A percentile compares a stretch with the other conserved stretches of the same genome.
phyloP scores from a whole-genome alignment of 2,797 vertebrate species.

The Gymnocypris eckloni region DNA sequence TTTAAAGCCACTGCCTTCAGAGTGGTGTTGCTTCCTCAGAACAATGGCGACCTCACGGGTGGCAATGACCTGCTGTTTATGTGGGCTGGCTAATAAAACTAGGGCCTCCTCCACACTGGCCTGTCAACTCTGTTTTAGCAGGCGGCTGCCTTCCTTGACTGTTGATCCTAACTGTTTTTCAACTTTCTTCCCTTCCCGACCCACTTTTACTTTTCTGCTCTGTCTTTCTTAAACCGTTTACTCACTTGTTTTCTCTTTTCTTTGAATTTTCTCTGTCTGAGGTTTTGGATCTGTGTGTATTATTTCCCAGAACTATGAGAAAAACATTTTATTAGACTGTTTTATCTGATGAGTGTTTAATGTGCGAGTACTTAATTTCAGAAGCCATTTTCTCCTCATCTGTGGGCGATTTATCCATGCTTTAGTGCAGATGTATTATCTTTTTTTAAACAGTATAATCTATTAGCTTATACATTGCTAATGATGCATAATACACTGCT shows the following conservation, averaged over 20 bases:
- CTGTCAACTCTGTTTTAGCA: conserved; percentile 53
- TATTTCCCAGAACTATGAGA: conserved; percentile 27
- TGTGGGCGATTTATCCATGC: not conserved
- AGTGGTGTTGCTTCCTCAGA: conserved; percentile 10
- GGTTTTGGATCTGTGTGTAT: conserved; percentile 46
- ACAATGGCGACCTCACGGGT: conserved; percentile 38
- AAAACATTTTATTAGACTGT: conserved; percentile 4
- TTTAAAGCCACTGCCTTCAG: not conserved
- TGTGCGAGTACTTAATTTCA: conserved; percentile 36
- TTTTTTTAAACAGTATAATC: not conserved
- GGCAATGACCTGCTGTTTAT: conserved; percentile 57
- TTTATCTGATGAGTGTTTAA: conserved; percentile 40
- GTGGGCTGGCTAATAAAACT: conserved; percentile 62
- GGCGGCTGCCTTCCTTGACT: conserved; percentile 36
- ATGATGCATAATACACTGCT: conserved; percentile 2
- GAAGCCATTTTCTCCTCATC: not conserved
- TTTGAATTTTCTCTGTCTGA: conserved; percentile 52
- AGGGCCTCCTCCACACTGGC: conserved; percentile 46
- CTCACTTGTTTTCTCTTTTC: conserved; percentile 50
- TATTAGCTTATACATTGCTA: conserved; percentile 4
- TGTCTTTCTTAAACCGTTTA: conserved; percentile 30
- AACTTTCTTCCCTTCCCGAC: conserved; percentile 28
- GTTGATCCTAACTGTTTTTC: conserved; percentile 25
- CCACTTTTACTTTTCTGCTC: conserved; percentile 31
- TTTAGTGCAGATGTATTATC: not conserved